Percentiles rank a stretch among this genome's conserved stretches.
These are phyloP conservation scores for Anorthoa munda DNA, from an alignment of 2,888 invertebrate species.

Conservation along the genomic window DNA sequence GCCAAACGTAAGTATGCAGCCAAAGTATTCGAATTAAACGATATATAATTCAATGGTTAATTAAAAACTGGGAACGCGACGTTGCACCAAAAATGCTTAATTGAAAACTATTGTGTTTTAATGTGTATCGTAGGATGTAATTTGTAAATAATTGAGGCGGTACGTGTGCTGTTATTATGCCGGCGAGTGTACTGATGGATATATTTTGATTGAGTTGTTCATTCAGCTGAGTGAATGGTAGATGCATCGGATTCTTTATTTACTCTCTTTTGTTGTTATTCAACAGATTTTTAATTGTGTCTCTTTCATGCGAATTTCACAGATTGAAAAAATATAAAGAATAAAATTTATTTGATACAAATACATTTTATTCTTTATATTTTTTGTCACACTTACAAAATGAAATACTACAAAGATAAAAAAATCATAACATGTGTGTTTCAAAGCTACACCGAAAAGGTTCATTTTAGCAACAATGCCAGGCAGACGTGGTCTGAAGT, in stretches of 20 bases:
- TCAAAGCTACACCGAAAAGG: no score
- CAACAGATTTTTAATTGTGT: neutral
- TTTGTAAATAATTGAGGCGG: slow-evolving; percentile 66
- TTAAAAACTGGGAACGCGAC: slow-evolving; percentile 63
- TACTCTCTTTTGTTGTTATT: slow-evolving; percentile 19
- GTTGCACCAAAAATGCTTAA: slow-evolving; percentile 67
- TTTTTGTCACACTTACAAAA: no score
- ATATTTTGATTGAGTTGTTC: slow-evolving; percentile 61
- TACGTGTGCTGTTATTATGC: slow-evolving; percentile 59
- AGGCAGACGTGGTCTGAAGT: no score
- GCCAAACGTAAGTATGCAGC: slow-evolving; percentile 56
- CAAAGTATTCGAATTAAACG: slow-evolving; percentile 64
- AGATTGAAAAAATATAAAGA: no score
- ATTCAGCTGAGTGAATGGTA: slow-evolving; percentile 31
- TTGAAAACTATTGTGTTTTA: slow-evolving; percentile 70
- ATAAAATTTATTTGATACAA: no score
- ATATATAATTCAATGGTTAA: slow-evolving; percentile 70
- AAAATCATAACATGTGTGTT: no score
- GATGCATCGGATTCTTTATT: slow-evolving; percentile 36
- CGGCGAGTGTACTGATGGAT: slow-evolving; percentile 41
- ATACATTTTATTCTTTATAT: no score
- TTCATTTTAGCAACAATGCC: no score
- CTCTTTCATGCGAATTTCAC: neutral
- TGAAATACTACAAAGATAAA: no score
- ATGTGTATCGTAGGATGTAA: slow-evolving; percentile 64